Base-by-base conservation (phyloP, 2,888 invertebrate species). In the Plebejus argus region DNA sequence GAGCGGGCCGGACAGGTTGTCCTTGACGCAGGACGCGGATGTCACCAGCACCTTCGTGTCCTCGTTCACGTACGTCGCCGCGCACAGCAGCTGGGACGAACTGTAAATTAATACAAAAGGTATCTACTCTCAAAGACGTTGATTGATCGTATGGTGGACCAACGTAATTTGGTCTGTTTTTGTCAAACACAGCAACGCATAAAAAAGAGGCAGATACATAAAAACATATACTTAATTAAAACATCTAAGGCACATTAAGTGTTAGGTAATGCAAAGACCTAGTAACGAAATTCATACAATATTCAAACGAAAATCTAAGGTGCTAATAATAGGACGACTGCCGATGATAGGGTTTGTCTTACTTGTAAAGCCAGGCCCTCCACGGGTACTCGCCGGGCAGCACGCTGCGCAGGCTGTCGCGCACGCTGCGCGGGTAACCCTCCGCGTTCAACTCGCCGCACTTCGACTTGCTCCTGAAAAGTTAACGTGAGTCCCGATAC, bases 291-390 rank as follows among this genome's bases (percentile, higher is more conserved):
- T 28, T 28, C 28, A 28, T 28, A 28, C 28, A 28, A 28, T 28
- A 28, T 28, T 28, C 28, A 28, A 28, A 28, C 28, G 28, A 28
- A 28, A 28, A 28, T 28, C 28, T 28, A 28, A 28, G 28, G 28
- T 28, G 28, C 28, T 28, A 28, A 28, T 28, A 28, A 28, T 28
- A 28, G 28, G 28, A 28, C 28, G 28, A 28, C 28, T 28, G 28
- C 28, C 28, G 28, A 28, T 28, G 2, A 28, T 28, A 2, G 28
- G 28, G 28, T 28, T 28, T 28, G 28, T 28, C 1, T 28, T 53
- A 78, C 79, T n/a, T 20, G 53, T 79, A 79, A 15, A 79, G n/a
- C 78, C 78, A 79, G 7, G 78, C 79, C 53, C 79, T 72, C 79
- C 79, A 79, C 5, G 79, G 79, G 20, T 77, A 79, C 28, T 79